These are phyloP conservation scores for Cepaea hortensis DNA, from an alignment of 2,888 invertebrate species.

Conservation along the genomic window DNA sequence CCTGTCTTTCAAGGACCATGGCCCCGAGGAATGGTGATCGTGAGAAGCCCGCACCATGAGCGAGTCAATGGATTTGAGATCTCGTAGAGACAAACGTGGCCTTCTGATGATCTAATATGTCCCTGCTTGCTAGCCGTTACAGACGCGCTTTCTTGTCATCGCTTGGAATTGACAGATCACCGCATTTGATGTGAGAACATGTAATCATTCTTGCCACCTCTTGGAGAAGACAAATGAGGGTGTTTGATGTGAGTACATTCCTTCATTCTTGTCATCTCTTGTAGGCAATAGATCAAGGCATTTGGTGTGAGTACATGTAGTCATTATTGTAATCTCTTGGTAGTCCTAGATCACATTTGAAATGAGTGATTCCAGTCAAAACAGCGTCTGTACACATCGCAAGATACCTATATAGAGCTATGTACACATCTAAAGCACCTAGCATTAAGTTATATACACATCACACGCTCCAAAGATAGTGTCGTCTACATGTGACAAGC, in stretches of 20 bases:
- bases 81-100: too few relatives aligned
- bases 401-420: too few relatives aligned
- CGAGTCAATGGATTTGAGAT: neutral
- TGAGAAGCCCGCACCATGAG: conserved; percentile 24
- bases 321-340: neutral
- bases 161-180: neutral
- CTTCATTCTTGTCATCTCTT: neutral
- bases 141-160: neutral
- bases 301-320: neutral
- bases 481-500: too few relatives aligned
- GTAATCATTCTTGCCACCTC: neutral
- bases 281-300: neutral
- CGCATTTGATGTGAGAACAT: neutral
- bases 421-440: too few relatives aligned
- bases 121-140: too few relatives aligned
- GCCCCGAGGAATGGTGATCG: conserved; percentile 26
- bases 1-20: conserved; percentile 45
- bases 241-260: neutral
- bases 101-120: too few relatives aligned
- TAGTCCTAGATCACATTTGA: too few relatives aligned
- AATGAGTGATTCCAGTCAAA: too few relatives aligned
- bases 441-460: too few relatives aligned
- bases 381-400: too few relatives aligned
- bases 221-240: neutral
- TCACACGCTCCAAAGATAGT: too few relatives aligned